Evolutionary conservation across 2,888 invertebrate genomes (phyloP).

Genomic region (Eumerus sabulonum): DNA sequence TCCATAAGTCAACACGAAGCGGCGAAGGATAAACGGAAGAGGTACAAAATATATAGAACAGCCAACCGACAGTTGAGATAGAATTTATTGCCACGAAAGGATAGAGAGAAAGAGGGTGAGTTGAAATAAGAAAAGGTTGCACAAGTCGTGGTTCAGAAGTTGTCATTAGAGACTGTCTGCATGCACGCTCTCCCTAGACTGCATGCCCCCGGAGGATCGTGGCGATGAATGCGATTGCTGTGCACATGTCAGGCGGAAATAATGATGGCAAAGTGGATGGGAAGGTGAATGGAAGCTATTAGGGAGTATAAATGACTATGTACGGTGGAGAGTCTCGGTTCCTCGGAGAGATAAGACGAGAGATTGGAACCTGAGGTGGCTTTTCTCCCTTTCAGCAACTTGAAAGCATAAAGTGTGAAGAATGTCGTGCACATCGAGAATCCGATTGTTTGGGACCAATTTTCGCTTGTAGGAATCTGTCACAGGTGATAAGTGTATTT

Average conservation of each 20-base stretch:
- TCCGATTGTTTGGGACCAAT: no score
- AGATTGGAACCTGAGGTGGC: no score
- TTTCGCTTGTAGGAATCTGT: no score
- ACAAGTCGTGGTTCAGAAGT: background rate
- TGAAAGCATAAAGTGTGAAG: no score
- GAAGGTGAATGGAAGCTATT: slow-evolving; percentile 45
- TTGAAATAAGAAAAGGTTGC: background rate
- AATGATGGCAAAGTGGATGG: slow-evolving; percentile 46
- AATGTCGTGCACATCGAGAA: no score
- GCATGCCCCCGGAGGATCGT: slow-evolving; percentile 35
- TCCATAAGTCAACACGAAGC: slow-evolving; percentile 30
- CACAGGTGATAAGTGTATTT: no score
- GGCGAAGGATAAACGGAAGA: slow-evolving; percentile 1
- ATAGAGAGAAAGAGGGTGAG: background rate
- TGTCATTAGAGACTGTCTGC: slow-evolving; percentile 6
- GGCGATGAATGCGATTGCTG: slow-evolving; percentile 26
- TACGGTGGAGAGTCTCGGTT: background rate
- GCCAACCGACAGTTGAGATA: slow-evolving; percentile 21
- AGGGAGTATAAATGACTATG: slow-evolving; percentile 37
- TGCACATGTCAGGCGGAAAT: slow-evolving; percentile 51
- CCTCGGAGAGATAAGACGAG: background rate
- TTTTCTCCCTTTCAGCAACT: no score
- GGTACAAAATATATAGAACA: slow-evolving; percentile 26
- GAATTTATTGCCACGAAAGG: slow-evolving; percentile 12
- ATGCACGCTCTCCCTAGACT: slow-evolving; percentile 20